Percentiles rank a stretch among this genome's conserved stretches.
Conservation (phyloP, 2,113 vertebrate genomes). For the Platanista minor region DNA sequence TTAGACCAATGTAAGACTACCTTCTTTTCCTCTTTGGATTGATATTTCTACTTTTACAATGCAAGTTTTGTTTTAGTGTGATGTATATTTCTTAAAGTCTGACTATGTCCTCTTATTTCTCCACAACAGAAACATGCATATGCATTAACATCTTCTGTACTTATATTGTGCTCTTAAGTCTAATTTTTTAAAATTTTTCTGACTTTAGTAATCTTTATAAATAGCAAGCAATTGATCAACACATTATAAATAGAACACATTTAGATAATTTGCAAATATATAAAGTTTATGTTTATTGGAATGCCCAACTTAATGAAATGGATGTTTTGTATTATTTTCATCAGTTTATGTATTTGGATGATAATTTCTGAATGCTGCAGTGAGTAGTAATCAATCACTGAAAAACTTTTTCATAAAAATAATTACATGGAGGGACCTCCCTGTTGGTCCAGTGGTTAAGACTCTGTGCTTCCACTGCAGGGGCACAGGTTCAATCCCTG, state of each 20-base stretch:
- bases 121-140: background rate
- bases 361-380: background rate
- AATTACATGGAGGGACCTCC: background rate
- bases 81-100: background rate
- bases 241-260: background rate
- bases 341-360: background rate
- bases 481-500: too few species aligned
- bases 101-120: background rate
- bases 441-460: too few species aligned
- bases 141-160: background rate
- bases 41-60: background rate
- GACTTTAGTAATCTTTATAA: background rate
- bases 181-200: background rate
- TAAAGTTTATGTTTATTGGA: background rate
- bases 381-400: background rate
- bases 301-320: background rate
- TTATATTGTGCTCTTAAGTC: background rate
- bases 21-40: background rate
- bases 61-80: background rate
- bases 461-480: too few species aligned
- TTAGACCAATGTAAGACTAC: background rate
- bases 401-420: background rate
- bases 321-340: background rate
- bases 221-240: background rate
- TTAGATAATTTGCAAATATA: background rate